Conservation (phyloP, 2,888 invertebrate species). For the Tetrapedia diversipes region DNA sequence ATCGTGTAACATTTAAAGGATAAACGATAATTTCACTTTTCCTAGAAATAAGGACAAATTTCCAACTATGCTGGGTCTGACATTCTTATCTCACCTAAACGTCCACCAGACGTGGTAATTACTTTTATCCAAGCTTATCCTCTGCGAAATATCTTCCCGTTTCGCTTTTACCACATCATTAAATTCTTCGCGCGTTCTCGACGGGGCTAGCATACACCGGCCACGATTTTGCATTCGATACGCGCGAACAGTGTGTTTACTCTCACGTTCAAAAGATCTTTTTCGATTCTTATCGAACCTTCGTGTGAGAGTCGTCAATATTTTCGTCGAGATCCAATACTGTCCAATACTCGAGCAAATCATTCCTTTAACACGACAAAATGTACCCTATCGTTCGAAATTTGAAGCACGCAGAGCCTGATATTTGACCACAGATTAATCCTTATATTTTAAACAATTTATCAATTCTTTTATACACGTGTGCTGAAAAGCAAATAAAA, state of each 20-base stretch:
- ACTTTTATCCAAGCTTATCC: conserved; percentile 20
- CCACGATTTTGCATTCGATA: conserved; percentile 50
- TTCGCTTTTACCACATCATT: conserved; percentile 46
- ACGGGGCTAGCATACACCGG: conserved; percentile 18
- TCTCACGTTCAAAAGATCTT: conserved; percentile 21
- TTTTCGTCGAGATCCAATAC: not conserved
- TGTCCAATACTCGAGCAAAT: conserved; percentile 4
- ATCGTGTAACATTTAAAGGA: no score
- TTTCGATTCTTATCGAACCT: conserved; percentile 33
- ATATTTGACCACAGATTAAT: no score
- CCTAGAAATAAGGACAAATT: not conserved
- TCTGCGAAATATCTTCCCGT: conserved; percentile 20
- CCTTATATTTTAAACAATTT: no score
- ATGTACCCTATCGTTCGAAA: no score
- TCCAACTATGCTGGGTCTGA: not conserved
- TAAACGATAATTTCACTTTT: not conserved
- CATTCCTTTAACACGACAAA: not conserved
- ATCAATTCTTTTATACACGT: no score
- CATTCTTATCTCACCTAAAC: not conserved
- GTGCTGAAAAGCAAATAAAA: no score
- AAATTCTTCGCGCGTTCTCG: conserved; percentile 42
- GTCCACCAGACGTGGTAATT: conserved; percentile 15
- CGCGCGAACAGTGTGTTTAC: conserved; percentile 40
- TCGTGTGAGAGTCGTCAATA: not conserved
- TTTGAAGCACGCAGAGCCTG: no score